Percentiles rank a stretch among this genome's conserved stretches.
Evolutionary conservation across 2,888 invertebrate species (phyloP).

Genomic region (Unio delphinus): DNA sequence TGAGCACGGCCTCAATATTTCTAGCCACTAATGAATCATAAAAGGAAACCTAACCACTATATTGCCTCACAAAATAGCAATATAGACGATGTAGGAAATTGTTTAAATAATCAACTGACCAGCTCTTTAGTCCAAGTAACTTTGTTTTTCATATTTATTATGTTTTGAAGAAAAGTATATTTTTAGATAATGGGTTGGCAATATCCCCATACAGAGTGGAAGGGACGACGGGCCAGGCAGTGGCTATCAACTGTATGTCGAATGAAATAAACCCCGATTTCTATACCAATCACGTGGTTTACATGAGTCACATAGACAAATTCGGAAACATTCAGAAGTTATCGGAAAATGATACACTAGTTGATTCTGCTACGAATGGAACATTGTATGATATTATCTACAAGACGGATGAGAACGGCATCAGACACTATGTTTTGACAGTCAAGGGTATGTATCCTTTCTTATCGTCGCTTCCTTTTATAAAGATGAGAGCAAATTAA

Average conservation of each 20-base stretch:
- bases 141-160: no score
- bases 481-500: no score
- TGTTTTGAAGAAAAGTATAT: not conserved
- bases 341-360: no score
- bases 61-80: no score
- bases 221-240: constrained; percentile 10
- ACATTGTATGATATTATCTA: constrained; percentile 18
- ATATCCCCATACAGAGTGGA: constrained; percentile 19
- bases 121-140: no score
- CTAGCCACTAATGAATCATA: not conserved
- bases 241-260: constrained; percentile 28
- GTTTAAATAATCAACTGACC: no score
- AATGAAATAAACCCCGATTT: constrained; percentile 9
- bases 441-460: constrained; percentile 18
- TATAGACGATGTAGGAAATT: no score
- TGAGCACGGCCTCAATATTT: no score
- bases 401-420: constrained; percentile 8
- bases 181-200: constrained; percentile 21
- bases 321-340: no score
- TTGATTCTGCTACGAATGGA: constrained; percentile 14
- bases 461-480: no score
- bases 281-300: constrained; percentile 5
- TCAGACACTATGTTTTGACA: constrained; percentile 19
- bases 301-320: constrained; percentile 13
- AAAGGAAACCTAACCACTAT: no score